These are phyloP conservation scores for Orientallactaga sibirica DNA, from an alignment of 2,797 vertebrate species.

Conservation along the genomic window DNA sequence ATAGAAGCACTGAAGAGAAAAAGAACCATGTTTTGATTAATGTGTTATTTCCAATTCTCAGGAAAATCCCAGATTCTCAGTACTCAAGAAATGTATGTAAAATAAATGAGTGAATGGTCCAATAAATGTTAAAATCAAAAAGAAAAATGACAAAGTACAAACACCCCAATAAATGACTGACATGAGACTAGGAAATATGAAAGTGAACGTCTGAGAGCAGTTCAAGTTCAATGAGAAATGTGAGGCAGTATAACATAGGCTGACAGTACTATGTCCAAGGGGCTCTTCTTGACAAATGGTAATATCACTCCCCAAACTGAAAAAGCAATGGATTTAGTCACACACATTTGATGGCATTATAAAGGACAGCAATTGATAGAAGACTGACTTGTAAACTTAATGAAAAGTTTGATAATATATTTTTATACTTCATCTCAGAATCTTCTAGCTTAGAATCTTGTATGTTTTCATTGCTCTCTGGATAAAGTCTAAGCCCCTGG, in stretches of 20 bases:
- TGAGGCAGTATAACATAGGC: not conserved
- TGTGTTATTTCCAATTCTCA: not conserved
- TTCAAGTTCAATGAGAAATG: not conserved
- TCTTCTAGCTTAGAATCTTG: not conserved
- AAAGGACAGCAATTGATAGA: not conserved
- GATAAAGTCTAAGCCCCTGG: not conserved
- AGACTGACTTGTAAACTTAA: constrained; percentile 16
- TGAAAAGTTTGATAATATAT: not conserved
- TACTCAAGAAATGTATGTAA: not conserved
- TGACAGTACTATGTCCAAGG: not conserved
- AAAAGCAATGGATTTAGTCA: not conserved
- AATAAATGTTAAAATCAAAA: constrained; percentile 21
- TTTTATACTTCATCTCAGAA: not conserved
- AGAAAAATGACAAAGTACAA: not conserved
- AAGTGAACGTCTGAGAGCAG: not conserved
- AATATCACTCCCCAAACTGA: not conserved
- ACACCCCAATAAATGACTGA: not conserved
- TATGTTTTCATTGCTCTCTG: not conserved
- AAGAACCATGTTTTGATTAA: not conserved
- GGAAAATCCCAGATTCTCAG: not conserved
- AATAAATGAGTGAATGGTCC: not conserved
- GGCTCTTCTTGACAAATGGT: constrained; percentile 6
- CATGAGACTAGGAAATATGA: not conserved
- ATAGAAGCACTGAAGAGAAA: not conserved
- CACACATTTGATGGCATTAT: not conserved